Percentiles rank a stretch among this genome's conserved stretches.
These are phyloP conservation scores for Drosophila nannoptera DNA, from an alignment of 1,140 invertebrate genomes.

Conservation along the genomic window DNA sequence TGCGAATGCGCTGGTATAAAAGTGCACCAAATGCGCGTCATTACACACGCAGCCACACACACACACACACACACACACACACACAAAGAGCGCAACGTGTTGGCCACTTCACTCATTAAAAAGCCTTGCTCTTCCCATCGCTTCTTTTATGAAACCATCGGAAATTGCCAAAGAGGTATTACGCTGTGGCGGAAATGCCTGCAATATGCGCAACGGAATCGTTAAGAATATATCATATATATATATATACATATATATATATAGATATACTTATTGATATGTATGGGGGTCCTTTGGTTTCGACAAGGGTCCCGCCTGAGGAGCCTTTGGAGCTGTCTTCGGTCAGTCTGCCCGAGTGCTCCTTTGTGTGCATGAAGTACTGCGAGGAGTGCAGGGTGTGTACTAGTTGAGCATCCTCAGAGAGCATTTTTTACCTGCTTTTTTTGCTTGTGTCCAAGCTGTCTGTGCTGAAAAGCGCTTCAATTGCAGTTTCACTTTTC, in stretches of 20 bases:
- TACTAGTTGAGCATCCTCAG: not conserved
- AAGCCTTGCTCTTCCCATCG: constrained; percentile 30
- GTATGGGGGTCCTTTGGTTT: too few relatives aligned
- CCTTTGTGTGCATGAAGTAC: too few relatives aligned
- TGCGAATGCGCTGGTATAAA: constrained; percentile 66
- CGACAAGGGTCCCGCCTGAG: too few relatives aligned
- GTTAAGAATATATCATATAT: not conserved
- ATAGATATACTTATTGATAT: too few relatives aligned
- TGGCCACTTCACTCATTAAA: constrained; percentile 78
- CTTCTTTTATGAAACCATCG: constrained; percentile 2
- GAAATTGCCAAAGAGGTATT: constrained; percentile 1
- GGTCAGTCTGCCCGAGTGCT: too few relatives aligned
- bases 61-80: constrained; percentile 20
- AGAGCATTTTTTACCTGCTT: not conserved
- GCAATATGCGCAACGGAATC: not conserved
- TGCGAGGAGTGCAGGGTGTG: not conserved
- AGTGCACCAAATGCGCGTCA: constrained; percentile 63
- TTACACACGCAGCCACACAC: constrained; percentile 52
- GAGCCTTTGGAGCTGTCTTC: too few relatives aligned
- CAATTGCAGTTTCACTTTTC: constrained; percentile 74
- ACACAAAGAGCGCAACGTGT: constrained; percentile 46
- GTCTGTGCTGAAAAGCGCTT: constrained; percentile 59
- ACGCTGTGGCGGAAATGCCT: not conserved
- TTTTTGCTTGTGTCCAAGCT: constrained; percentile 29
- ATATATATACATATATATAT: not conserved